phyloP scores from a whole-genome alignment of 2,113 vertebrate genomes.

The Microcebus murinus region DNA sequence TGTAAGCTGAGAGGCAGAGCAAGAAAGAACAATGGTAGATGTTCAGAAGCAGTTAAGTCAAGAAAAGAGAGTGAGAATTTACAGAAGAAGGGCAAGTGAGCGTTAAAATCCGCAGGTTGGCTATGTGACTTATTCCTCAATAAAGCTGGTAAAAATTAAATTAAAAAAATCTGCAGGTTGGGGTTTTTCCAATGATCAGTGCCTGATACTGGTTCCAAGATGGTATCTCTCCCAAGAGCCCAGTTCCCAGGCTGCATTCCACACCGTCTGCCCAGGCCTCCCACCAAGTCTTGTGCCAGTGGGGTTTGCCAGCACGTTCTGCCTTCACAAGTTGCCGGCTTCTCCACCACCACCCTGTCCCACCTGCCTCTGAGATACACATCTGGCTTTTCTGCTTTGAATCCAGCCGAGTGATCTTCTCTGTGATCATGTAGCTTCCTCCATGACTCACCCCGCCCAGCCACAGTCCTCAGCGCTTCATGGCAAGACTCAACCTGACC shows the following conservation, averaged over 20 bases:
- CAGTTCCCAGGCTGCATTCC: background rate
- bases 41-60: background rate
- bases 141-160: no score
- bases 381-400: constrained; percentile 24
- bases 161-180: background rate
- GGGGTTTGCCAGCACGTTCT: background rate
- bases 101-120: background rate
- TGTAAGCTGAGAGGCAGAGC: background rate
- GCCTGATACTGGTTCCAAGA: background rate
- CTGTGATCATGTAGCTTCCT: background rate
- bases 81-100: background rate
- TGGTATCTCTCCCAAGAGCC: background rate
- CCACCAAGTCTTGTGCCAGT: background rate
- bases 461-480: background rate
- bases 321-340: background rate
- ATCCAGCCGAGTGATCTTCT: background rate
- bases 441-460: background rate
- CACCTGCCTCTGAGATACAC: background rate
- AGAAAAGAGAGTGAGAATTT: background rate
- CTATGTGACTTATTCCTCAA: no score
- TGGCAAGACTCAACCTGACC: constrained; percentile 41
- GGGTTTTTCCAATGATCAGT: background rate
- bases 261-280: background rate
- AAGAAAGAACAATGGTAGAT: background rate
- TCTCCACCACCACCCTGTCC: background rate